These are phyloP conservation scores for Drosophila mauritiana DNA, from an alignment of 1,140 invertebrate species.

Conservation along the genomic window DNA sequence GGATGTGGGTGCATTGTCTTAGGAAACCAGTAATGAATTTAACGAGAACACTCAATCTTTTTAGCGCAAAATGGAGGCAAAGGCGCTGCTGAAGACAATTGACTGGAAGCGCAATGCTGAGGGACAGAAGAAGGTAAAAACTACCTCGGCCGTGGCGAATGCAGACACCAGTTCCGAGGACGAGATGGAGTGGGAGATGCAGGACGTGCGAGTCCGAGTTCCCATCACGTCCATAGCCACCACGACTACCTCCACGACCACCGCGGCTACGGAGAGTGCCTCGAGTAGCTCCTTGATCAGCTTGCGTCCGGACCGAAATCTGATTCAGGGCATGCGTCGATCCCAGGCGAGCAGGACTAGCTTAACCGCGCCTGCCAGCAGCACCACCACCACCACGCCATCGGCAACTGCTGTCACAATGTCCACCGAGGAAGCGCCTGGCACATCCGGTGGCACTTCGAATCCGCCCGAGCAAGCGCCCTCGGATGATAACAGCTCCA, in stretches of 20 bases:
- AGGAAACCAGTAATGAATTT: neutral
- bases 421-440: slow-evolving; percentile 25
- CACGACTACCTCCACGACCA: slow-evolving; percentile 9
- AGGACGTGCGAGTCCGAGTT: slow-evolving; percentile 54
- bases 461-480: slow-evolving; percentile 39
- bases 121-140: slow-evolving; percentile 54
- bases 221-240: slow-evolving; percentile 26
- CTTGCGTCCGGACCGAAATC: slow-evolving; percentile 10
- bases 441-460: slow-evolving; percentile 8
- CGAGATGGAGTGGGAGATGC: slow-evolving; percentile 78
- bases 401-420: slow-evolving; percentile 15
- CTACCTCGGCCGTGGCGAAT: slow-evolving; percentile 41
- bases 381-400: slow-evolving; percentile 17
- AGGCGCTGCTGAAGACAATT: slow-evolving; percentile 93
- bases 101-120: slow-evolving; percentile 87
- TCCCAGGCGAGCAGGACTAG: slow-evolving; percentile 34
- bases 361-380: slow-evolving; percentile 11
- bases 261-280: neutral
- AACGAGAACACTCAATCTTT: slow-evolving; percentile 7
- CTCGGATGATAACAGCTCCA: slow-evolving; percentile 66
- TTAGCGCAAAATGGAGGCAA: slow-evolving; percentile 96
- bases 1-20: slow-evolving; percentile 56
- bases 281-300: slow-evolving; percentile 25
- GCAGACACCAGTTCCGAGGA: slow-evolving; percentile 79
- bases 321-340: slow-evolving; percentile 48